Percentiles rank a stretch among this genome's conserved stretches.
Evolutionary conservation across 2,797 vertebrate species (phyloP).

Genomic region (Spatula versicolor): DNA sequence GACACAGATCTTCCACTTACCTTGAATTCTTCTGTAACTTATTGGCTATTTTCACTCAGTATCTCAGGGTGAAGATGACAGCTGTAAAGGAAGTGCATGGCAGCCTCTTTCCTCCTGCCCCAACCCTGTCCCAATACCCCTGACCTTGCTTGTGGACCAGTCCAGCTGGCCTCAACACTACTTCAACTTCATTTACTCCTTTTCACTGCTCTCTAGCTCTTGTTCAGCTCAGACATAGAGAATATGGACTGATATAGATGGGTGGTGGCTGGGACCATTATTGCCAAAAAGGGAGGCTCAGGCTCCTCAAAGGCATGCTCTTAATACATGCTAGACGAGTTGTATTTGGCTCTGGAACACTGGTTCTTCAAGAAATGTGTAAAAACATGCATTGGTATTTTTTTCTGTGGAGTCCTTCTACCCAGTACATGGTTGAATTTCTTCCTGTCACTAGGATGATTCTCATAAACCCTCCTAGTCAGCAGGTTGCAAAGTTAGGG

Average conservation of each 20-base stretch:
- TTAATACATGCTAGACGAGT: neutral
- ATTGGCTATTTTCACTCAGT: neutral
- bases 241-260: neutral
- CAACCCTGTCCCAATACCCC: rapidly evolving
- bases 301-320: neutral
- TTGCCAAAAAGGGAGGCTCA: neutral
- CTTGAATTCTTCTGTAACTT: neutral
- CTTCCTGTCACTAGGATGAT: neutral
- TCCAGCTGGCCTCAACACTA: neutral
- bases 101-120: neutral
- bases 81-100: neutral
- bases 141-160: neutral
- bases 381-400: neutral
- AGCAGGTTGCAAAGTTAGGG: neutral
- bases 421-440: neutral
- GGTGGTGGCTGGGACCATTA: neutral
- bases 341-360: neutral
- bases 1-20: neutral
- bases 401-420: neutral
- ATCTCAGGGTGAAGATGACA: neutral
- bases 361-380: neutral
- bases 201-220: neutral
- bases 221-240: neutral
- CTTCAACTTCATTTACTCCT: neutral
- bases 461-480: neutral